phyloP scores from a whole-genome alignment of 2,888 invertebrate genomes.

The Napeogenes inachia region DNA sequence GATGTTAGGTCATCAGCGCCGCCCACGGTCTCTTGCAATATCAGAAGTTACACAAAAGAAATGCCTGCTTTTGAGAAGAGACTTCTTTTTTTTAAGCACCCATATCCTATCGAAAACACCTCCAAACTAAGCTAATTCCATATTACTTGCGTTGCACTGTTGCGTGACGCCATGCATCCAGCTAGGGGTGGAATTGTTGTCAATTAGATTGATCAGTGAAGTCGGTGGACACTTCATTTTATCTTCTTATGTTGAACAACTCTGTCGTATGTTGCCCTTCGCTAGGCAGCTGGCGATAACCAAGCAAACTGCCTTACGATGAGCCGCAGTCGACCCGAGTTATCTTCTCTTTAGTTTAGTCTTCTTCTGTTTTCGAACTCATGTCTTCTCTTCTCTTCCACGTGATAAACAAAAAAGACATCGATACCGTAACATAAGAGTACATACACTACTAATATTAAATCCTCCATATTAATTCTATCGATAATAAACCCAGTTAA shows the following conservation, averaged over 20 bases:
- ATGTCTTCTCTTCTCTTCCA: too few relatives aligned
- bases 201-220: not conserved
- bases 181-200: too few relatives aligned
- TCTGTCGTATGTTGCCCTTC: conserved; percentile 77
- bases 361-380: conserved; percentile 18
- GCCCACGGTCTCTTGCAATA: too few relatives aligned
- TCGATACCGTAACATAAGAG: too few relatives aligned
- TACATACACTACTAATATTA: not conserved
- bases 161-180: too few relatives aligned
- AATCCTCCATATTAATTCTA: not conserved
- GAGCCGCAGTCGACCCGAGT: conserved; percentile 75
- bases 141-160: too few relatives aligned
- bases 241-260: conserved; percentile 47
- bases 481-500: not conserved
- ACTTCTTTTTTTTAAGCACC: too few relatives aligned
- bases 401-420: not conserved
- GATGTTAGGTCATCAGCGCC: too few relatives aligned
- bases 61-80: too few relatives aligned
- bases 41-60: too few relatives aligned
- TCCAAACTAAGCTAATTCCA: too few relatives aligned
- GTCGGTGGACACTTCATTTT: conserved; percentile 16
- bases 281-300: conserved; percentile 76
- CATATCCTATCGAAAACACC: too few relatives aligned
- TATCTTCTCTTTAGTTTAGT: conserved; percentile 31
- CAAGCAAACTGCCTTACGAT: conserved; percentile 78